Base-by-base conservation (phyloP, 2,888 invertebrate genomes). In the Coremacera marginata region DNA sequence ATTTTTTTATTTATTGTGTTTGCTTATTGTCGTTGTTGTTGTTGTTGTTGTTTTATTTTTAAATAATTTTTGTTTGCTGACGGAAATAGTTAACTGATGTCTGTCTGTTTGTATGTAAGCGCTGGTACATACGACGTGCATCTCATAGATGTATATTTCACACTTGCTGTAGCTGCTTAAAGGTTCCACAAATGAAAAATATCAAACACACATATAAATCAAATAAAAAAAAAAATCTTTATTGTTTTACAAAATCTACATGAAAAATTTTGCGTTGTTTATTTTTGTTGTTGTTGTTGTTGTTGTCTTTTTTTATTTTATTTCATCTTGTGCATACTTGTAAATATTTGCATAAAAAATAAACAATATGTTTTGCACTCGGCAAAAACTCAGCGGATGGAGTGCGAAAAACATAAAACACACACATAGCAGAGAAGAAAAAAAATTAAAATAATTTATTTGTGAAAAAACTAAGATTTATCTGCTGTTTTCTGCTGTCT, bases 21-120 rank as follows among this genome's bases (percentile, higher is more conserved):
- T 60, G 60, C 27, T 60, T 27, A 27, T 9, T 60, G 25, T 9
- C 27, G 25, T 60, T 27, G 60, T 60, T 60, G 60, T 60, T 60
- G 25, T 60, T 60, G 60, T 60, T 27, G 25, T 19, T 51, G 49
- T 51, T 49, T 11, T 22, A 65, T 16, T 65, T 8, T 31, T 37
- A 49, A 49, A 25, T 14, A 11, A 7, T 34, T 65, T 65, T 65
- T 62, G 5, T 19, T 63, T 63, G 63, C 31, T 34, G 63, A 31
- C 63, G 63, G 34, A 63, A 63, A 63, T 63, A 55, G 55, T 55
- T 55, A 55, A 55, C 63, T 63, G 44, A 37, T 37, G 37, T 37
- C 44, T 44, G 44, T 44, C 44, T 14, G 44, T 44, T 7, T 14
- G 44, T 44, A 11, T 44, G 37, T 11, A 44, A 1, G 7, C 44